A percentile compares a stretch with the other conserved stretches of the same genome.
These are phyloP conservation scores for Ceramica pisi DNA, from an alignment of 2,888 invertebrate species.

Conservation along the genomic window DNA sequence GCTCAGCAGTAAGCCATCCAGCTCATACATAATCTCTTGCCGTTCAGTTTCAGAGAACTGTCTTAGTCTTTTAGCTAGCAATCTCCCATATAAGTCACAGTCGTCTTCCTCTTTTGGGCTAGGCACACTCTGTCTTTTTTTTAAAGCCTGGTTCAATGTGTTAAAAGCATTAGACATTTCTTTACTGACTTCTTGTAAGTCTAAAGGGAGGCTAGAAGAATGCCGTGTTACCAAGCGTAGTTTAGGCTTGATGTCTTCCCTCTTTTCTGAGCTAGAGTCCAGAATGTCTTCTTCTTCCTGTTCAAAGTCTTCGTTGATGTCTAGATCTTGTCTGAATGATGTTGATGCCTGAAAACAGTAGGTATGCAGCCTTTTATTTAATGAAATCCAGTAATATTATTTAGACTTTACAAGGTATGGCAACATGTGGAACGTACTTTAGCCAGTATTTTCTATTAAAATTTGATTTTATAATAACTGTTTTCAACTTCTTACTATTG, in stretches of 20 bases:
- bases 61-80: constrained; percentile 62
- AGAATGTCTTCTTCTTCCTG: constrained; percentile 37
- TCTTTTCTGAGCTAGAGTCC: constrained; percentile 44
- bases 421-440: background rate
- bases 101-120: constrained; percentile 45
- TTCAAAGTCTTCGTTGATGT: constrained; percentile 32
- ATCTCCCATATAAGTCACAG: constrained; percentile 60
- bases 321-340: constrained; percentile 41
- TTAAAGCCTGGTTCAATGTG: constrained; percentile 45
- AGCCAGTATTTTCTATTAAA: background rate
- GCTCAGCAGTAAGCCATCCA: constrained; percentile 60
- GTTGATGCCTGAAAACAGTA: constrained; percentile 35
- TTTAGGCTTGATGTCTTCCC: constrained; percentile 36
- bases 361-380: background rate
- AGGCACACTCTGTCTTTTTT: constrained; percentile 32
- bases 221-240: constrained; percentile 11
- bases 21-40: constrained; percentile 65
- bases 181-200: constrained; percentile 51
- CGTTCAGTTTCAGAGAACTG: constrained; percentile 61
- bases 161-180: constrained; percentile 48
- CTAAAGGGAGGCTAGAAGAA: constrained; percentile 34
- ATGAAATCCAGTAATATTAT: no score
- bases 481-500: no score
- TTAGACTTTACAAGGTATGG: no score
- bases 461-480: background rate